Percentiles rank a stretch among this genome's conserved stretches.
phyloP scores from a whole-genome alignment of 1,140 invertebrate genomes.

The Cepaea nemoralis region DNA sequence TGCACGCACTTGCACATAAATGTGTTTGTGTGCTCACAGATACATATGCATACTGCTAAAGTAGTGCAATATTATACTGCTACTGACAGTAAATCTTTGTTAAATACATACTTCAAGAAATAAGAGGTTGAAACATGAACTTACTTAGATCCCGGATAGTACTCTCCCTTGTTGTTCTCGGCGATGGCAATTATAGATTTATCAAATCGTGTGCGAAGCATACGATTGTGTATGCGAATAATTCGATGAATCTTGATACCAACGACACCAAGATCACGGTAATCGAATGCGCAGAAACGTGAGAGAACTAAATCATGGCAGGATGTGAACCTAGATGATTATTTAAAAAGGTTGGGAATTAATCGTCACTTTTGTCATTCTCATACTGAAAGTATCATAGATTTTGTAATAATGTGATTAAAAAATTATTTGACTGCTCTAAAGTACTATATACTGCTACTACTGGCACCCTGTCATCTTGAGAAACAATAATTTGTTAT shows the following conservation, averaged over 20 bases:
- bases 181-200: conserved; percentile 60
- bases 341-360: too few species aligned
- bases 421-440: background rate
- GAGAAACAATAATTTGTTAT: too few species aligned
- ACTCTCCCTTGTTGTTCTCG: conserved; percentile 58
- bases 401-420: background rate
- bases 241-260: conserved; percentile 69
- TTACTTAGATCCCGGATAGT: conserved; percentile 61
- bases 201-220: conserved; percentile 67
- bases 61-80: too few species aligned
- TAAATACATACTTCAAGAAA: too few species aligned
- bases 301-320: conserved; percentile 71
- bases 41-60: too few species aligned
- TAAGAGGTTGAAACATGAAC: background rate
- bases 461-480: too few species aligned
- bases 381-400: background rate
- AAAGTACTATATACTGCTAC: too few species aligned
- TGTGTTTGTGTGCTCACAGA: too few species aligned
- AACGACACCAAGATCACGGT: conserved; percentile 59
- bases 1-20: too few species aligned
- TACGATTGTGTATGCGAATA: conserved; percentile 68
- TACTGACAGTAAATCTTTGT: too few species aligned
- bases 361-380: too few species aligned
- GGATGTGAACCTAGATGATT: conserved; percentile 65
- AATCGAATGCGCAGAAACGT: conserved; percentile 70